Conservation (phyloP, 1,140 invertebrate genomes). For the Cotesia vestalis region DNA sequence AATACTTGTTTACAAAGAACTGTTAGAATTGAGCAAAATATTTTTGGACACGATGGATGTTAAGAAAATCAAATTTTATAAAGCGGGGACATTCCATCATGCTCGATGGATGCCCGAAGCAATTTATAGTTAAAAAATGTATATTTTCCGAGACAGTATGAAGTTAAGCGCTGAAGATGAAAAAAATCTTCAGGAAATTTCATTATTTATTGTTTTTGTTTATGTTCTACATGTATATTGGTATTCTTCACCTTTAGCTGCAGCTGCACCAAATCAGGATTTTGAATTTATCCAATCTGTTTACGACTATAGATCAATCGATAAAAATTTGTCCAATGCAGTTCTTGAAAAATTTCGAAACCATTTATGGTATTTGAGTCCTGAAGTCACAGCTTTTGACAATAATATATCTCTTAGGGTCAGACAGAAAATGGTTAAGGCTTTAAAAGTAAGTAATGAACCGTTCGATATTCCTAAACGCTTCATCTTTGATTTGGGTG, state of each 20-base stretch:
- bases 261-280: slow-evolving; percentile 45
- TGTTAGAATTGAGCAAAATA: too few relatives aligned
- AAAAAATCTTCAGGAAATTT: too few relatives aligned
- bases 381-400: slow-evolving; percentile 33
- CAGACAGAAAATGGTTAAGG: slow-evolving; percentile 30
- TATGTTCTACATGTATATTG: too few relatives aligned
- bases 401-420: slow-evolving; percentile 25
- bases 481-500: slow-evolving; percentile 17
- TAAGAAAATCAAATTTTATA: too few relatives aligned
- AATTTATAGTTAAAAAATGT: too few relatives aligned
- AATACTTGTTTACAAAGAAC: too few relatives aligned
- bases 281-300: slow-evolving; percentile 46
- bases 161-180: too few relatives aligned
- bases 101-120: too few relatives aligned
- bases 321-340: slow-evolving; percentile 39
- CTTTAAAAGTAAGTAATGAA: neutral
- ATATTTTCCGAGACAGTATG: too few relatives aligned
- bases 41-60: too few relatives aligned
- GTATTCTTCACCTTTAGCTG: slow-evolving; percentile 40
- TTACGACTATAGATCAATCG: slow-evolving; percentile 39
- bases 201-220: too few relatives aligned
- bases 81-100: too few relatives aligned
- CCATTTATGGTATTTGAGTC: slow-evolving; percentile 50
- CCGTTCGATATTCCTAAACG: neutral
- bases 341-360: slow-evolving; percentile 43